Base-by-base conservation (phyloP, 2,113 vertebrate species). In the Diadophis punctatus region DNA sequence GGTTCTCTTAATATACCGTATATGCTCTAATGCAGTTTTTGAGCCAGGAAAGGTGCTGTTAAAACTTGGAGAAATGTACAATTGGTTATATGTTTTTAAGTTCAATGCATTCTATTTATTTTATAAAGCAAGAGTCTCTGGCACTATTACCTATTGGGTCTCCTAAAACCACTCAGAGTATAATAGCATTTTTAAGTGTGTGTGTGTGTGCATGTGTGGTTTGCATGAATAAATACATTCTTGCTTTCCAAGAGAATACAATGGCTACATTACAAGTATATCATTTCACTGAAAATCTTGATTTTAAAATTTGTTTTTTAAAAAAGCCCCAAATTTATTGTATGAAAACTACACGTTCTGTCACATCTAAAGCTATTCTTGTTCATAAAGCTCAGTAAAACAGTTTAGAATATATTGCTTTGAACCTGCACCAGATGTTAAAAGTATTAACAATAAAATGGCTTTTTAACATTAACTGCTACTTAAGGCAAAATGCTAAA, bases 371-470 rank as follows among this genome's bases (percentile, higher is more conserved):
- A 39, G 34, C 3, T 43, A 39, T 80, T 43, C 34, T 43, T 43
- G 74, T 80, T 80, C 74, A 43, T 80, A 80, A 80, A 39, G 34
- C 18, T 80, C 34, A 80, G 87, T 95, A 93, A 96, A 93, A 95
- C 92, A 96, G 92, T 95, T 94, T 92, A 95, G 93, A 95, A 94
- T 56, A 94, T 60, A 93, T 92, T 89, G 88, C 95, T 95, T 94
- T 96, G 94, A 97, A 96, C 94, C 84, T 95, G 92, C 96, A 96
- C 91, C 53, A 92, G 43, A 90, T 93, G 96, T 97, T 97, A 97
- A 97, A 96, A 97, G 93, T 97, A 95, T 97, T 97, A 97, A 94
- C 92, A 93, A 95, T 92, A 93, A 96, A 96, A 96, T 95, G 93
- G 85, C 91, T 91, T 94, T 95, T 96, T 96, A 95, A 96, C 97